Percentiles rank a stretch among this genome's conserved stretches.
Conservation (phyloP, 2,113 vertebrate genomes). For the Dunckerocampus dactyliophorus region DNA sequence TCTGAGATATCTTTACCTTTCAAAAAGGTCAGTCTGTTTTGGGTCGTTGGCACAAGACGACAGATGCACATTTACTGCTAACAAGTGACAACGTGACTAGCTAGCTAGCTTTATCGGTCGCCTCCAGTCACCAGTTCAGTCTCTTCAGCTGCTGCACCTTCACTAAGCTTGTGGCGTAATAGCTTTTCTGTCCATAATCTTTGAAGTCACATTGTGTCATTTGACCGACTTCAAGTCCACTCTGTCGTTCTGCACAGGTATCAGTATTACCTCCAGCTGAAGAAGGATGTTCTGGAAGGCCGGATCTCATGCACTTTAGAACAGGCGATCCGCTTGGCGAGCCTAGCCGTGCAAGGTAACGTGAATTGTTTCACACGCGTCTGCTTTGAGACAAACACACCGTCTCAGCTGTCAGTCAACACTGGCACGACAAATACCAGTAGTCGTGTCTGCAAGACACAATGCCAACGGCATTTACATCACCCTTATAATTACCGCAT, state of each 20-base stretch:
- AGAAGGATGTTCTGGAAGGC: slow-evolving; percentile 95
- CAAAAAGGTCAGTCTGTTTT: no score
- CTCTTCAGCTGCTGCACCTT: no score
- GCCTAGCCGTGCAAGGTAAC: slow-evolving; percentile 94
- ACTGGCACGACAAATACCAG: neutral
- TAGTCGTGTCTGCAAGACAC: neutral
- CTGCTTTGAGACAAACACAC: neutral
- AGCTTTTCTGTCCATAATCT: no score
- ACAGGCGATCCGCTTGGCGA: slow-evolving; percentile 90
- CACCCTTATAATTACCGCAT: neutral
- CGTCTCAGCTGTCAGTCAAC: neutral
- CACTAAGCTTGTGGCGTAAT: no score
- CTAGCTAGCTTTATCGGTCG: no score
- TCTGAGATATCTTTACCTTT: no score
- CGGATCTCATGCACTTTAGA: slow-evolving; percentile 90
- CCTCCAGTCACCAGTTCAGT: no score
- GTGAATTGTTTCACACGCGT: neutral
- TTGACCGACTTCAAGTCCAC: neutral
- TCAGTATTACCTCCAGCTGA: slow-evolving; percentile 98
- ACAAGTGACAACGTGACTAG: no score
- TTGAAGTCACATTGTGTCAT: neutral
- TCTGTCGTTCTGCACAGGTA: slow-evolving; percentile 74
- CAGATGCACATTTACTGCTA: no score
- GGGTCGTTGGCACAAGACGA: no score
- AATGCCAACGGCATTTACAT: neutral